Evolutionary conservation across 2,888 invertebrate species (phyloP), one percentile per base, ranked within the genome.

Genomic region (Neria commutata): DNA sequence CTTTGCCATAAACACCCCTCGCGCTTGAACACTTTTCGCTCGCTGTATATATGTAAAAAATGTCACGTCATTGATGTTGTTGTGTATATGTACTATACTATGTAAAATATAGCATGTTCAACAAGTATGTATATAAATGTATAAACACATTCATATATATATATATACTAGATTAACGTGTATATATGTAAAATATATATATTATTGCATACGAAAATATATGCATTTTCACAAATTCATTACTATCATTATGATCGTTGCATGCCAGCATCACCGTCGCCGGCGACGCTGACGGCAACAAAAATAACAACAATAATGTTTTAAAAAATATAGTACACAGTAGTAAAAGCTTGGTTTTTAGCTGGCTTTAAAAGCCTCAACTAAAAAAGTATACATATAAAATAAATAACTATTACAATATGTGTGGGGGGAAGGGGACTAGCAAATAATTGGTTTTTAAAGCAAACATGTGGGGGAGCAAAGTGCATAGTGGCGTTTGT

Each of bases 141-240:
- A 59, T 40, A 46, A 54, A 50, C 29, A 40, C 14, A n/a, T 58
- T 59, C 63, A 60, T 74, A 68, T 72, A 70, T 66, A 69, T 66
- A 74, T 73, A 68, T 66, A 63, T 68, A 64, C 64, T 55, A 61
- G n/a, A n/a, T n/a, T n/a, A n/a, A n/a, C 65, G 60, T 63, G 60
- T 60, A 66, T 64, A 65, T 63, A 66, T 68, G 65, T 63, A 62
- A 65, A 67, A 63, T 65, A 65, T 72, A 47, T 16, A 47, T 47
- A 25, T 47, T 65, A 63, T 72, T 74, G 76, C 76, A 77, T 77
- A 79, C 76, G 74, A 78, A 78, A 78, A 78, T 74, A 77, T 76
- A 79, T 78, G 77, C 77, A 74, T 75, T 73, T n/a, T 70, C 72
- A 69, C 72, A 73, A 58, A 69, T 63, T 67, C 63, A 62, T 66